Evolutionary conservation across 2,888 invertebrate species (phyloP).

Genomic region (Acanthacorydalis orientalis): DNA sequence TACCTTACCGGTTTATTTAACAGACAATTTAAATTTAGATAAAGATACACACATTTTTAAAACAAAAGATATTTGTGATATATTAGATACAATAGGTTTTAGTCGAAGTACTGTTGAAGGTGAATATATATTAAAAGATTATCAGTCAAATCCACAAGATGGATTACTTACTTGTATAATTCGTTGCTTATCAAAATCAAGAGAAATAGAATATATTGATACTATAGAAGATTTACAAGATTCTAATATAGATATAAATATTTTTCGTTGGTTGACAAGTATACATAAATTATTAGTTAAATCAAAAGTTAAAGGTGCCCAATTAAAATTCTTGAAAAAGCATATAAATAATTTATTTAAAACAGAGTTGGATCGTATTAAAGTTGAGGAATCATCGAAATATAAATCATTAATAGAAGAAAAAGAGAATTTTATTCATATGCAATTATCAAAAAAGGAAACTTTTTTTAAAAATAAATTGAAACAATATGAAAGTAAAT

Average conservation of each 20-base stretch:
- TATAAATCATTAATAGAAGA: slow-evolving; percentile 7
- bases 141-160: slow-evolving; percentile 11
- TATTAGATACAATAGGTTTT: slow-evolving; percentile 23
- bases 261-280: neutral
- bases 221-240: neutral
- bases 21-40: no score
- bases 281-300: neutral
- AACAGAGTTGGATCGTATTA: slow-evolving; percentile 4
- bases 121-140: slow-evolving; percentile 11
- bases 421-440: slow-evolving; percentile 11
- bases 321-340: neutral
- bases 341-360: neutral
- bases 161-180: slow-evolving; percentile 15
- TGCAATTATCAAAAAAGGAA: slow-evolving; percentile 10
- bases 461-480: slow-evolving; percentile 14
- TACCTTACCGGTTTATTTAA: slow-evolving; percentile 28
- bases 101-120: slow-evolving; percentile 11
- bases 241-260: neutral
- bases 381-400: slow-evolving; percentile 8
- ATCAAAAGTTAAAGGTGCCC: neutral
- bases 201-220: neutral
- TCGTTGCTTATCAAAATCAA: neutral
- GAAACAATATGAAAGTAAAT: slow-evolving; percentile 11
- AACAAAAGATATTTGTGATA: slow-evolving; percentile 28
- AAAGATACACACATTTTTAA: no score